Conservation (phyloP, 2,113 vertebrate species). For the Actenoides lindsayi region DNA sequence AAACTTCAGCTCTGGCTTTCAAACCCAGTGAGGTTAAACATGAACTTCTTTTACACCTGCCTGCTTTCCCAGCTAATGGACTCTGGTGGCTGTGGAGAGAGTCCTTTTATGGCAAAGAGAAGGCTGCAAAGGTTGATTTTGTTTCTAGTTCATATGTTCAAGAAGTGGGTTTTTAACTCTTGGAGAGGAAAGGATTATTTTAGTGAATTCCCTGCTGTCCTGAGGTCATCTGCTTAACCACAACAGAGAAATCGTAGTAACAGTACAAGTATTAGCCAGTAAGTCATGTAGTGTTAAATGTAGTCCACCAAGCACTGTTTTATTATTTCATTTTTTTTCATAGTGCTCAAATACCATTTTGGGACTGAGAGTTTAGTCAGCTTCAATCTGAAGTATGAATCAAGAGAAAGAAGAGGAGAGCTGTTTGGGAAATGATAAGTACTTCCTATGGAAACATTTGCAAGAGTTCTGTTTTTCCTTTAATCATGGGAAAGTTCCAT, state of each 20-base stretch:
- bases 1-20: constrained; percentile 63
- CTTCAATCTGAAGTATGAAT: constrained; percentile 13
- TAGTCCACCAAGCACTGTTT: not conserved
- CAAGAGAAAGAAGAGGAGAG: constrained; percentile 41
- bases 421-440: constrained; percentile 44
- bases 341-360: not conserved
- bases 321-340: not conserved
- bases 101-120: constrained; percentile 44
- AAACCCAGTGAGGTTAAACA: constrained; percentile 65
- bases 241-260: not conserved
- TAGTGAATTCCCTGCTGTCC: not conserved
- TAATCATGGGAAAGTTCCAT: constrained; percentile 27
- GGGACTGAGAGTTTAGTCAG: not conserved
- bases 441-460: constrained; percentile 55
- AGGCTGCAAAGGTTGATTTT: constrained; percentile 5
- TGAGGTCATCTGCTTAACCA: constrained; percentile 10
- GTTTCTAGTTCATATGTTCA: not conserved
- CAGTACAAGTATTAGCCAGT: not conserved
- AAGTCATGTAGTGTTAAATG: not conserved
- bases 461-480: constrained; percentile 19
- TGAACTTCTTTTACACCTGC: constrained; percentile 70
- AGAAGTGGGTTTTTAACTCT: constrained; percentile 38
- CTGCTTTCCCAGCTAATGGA: constrained; percentile 58
- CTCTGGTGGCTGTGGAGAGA: not conserved
- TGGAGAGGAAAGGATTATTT: constrained; percentile 4